phyloP scores from a whole-genome alignment of 2,888 invertebrate genomes.

The Agrilus mali region DNA sequence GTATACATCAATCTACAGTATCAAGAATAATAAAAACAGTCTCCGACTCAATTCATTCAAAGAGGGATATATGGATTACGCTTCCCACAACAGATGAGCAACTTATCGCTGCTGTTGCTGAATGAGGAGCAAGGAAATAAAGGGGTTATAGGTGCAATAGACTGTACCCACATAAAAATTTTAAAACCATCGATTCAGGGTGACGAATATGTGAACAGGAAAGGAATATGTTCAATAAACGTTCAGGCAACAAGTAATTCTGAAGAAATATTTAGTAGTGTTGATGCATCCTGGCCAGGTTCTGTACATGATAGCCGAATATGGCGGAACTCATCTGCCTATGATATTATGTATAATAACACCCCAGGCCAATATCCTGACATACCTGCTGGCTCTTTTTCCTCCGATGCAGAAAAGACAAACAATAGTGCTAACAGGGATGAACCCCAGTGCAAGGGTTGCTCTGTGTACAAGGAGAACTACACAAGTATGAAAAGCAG shows the following conservation, averaged over 20 bases:
- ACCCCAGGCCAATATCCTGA: too few relatives aligned
- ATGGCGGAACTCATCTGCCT: constrained; percentile 6
- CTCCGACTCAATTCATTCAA: not conserved
- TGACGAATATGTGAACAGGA: constrained; percentile 11
- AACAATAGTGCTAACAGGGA: too few relatives aligned
- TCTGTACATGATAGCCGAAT: constrained; percentile 10
- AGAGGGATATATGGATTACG: constrained; percentile 4
- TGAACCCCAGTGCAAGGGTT: too few relatives aligned
- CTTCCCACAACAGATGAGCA: constrained; percentile 1
- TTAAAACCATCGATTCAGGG: constrained; percentile 4
- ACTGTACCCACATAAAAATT: constrained; percentile 6
- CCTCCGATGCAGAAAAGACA: too few relatives aligned
- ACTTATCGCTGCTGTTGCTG: constrained; percentile 1
- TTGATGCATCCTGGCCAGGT: constrained; percentile 9
- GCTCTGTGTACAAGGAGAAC: too few relatives aligned
- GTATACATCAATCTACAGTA: constrained; percentile 5
- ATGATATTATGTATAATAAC: not conserved
- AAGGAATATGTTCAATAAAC: constrained; percentile 8
- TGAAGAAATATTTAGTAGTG: constrained; percentile 7
- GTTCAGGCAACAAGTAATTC: constrained; percentile 10
- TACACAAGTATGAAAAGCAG: too few relatives aligned
- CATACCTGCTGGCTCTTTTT: too few relatives aligned
- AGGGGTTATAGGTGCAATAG: constrained; percentile 6
- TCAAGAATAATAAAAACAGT: constrained; percentile 4
- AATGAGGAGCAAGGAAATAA: constrained; percentile 3